Evolutionary conservation across 1,140 invertebrate species (phyloP), one percentile per base, ranked within the genome.

Genomic region (Teleopsis dalmanni): DNA sequence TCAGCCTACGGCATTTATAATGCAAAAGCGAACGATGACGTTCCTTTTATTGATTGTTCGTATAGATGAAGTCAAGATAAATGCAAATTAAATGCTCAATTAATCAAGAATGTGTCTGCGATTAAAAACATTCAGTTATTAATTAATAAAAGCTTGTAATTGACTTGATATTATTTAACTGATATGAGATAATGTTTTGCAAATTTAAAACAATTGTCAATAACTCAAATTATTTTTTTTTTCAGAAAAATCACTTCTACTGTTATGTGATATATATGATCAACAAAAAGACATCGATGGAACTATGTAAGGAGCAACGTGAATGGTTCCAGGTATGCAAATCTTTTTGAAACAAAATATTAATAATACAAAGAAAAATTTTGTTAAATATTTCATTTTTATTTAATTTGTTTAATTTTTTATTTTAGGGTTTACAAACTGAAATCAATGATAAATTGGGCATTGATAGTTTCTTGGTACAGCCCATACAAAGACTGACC

Each of bases 401-500:
- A 26, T 8, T 14, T 21, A 36, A 34, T 21, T 14, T 14, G 8
- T 19, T 11, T 35, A 21, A 22, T 34, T 50, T 22, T 25, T n/a
- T 14, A 11, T 35, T 36, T 14, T 18, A 70, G 65, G 48, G 50
- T 37, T 56, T 65, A 50, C 68, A 71, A 56, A 67, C 58, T 36
- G 36, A 50, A 35, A 63, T 68, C 55, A 65, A 64, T 55, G 68
- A 71, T 58, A 66, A 66, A 51, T 52, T 71, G 55, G 68, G 68
- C 56, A 69, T 71, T 41, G 63, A 70, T 47, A 71, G 68, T 49
- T 71, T 70, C 45, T 51, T 71, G 50, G 57, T 71, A 51, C 65
- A 71, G 59, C 68, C 68, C 54, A 70, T 71, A 48, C 68, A 71
- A 65, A 65, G 68, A 62, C 62, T 71, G 58, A 68, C 67, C 38